A percentile compares a stretch with the other conserved stretches of the same genome.
phyloP scores from a whole-genome alignment of 2,113 vertebrate genomes.

The Xiphias gladius region DNA sequence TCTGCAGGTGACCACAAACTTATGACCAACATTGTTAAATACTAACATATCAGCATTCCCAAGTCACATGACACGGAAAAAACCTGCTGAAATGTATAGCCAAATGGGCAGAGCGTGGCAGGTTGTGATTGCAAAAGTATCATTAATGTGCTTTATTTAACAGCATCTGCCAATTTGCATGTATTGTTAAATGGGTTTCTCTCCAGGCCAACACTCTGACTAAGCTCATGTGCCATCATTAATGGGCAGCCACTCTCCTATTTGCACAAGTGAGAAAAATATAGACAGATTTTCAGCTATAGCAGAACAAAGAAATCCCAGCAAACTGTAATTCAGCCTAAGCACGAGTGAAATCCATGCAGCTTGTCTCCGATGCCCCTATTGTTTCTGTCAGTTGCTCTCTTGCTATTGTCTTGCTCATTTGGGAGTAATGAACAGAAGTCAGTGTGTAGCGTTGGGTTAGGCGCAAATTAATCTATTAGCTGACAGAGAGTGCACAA shows the following conservation, averaged over 20 bases:
- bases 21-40: slow-evolving; percentile 21
- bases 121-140: slow-evolving; percentile 6
- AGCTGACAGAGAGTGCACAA: slow-evolving; percentile 50
- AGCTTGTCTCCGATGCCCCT: slow-evolving; percentile 15
- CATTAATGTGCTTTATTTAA: slow-evolving; percentile 25
- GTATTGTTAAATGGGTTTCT: slow-evolving; percentile 37
- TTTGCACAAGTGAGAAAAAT: neutral
- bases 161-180: slow-evolving; percentile 10
- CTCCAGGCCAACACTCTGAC: slow-evolving; percentile 7
- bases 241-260: neutral
- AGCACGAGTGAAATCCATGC: slow-evolving; percentile 32
- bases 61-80: slow-evolving; percentile 6
- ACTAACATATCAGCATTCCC: neutral
- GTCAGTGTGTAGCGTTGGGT: slow-evolving; percentile 22
- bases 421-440: slow-evolving; percentile 54
- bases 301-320: slow-evolving; percentile 18
- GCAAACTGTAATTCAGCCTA: slow-evolving; percentile 1
- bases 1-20: slow-evolving; percentile 11
- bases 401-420: slow-evolving; percentile 51
- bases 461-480: slow-evolving; percentile 33
- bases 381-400: slow-evolving; percentile 38
- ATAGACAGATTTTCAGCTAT: neutral
- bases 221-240: neutral
- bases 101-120: neutral
- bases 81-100: slow-evolving; percentile 12